These are phyloP conservation scores for Rhinatrema bivittatum DNA, from an alignment of 2,797 vertebrate species.

Conservation along the genomic window DNA sequence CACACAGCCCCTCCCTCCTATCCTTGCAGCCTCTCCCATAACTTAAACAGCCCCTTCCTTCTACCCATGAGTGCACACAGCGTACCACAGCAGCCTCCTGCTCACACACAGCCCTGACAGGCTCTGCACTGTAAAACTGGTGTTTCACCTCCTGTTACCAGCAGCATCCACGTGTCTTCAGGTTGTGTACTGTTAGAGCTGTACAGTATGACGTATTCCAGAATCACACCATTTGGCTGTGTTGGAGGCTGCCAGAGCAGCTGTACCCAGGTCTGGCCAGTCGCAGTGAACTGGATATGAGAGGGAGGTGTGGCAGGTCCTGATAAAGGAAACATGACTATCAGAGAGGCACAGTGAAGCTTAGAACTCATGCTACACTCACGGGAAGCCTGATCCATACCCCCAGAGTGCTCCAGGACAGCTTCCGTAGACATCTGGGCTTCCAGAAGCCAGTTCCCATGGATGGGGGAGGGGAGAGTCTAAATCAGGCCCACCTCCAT, in stretches of 20 bases:
- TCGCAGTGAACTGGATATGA: slow-evolving; percentile 75
- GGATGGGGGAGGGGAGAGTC: no score
- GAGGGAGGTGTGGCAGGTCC: slow-evolving; percentile 84
- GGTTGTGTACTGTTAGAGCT: slow-evolving; percentile 75
- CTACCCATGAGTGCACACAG: background rate
- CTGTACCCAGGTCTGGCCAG: slow-evolving; percentile 79
- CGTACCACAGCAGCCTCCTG: background rate
- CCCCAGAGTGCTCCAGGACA: no score
- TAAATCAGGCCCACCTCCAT: no score
- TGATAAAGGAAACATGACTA: slow-evolving; percentile 23
- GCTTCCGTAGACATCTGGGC: no score
- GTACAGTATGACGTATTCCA: slow-evolving; percentile 80
- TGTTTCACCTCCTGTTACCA: slow-evolving; percentile 76
- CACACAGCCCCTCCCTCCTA: no score
- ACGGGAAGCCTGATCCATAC: no score
- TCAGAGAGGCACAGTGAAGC: background rate
- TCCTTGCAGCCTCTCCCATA: no score
- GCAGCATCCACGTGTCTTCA: slow-evolving; percentile 79
- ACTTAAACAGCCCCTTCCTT: no score
- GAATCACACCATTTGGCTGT: slow-evolving; percentile 84
- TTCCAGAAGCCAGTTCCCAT: no score
- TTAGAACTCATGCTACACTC: background rate
- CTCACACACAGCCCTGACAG: background rate
- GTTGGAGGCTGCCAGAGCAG: slow-evolving; percentile 88
- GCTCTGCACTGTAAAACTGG: no score